phyloP scores from a whole-genome alignment of 2,888 invertebrate species.

The Cataglyphis albicans region DNA sequence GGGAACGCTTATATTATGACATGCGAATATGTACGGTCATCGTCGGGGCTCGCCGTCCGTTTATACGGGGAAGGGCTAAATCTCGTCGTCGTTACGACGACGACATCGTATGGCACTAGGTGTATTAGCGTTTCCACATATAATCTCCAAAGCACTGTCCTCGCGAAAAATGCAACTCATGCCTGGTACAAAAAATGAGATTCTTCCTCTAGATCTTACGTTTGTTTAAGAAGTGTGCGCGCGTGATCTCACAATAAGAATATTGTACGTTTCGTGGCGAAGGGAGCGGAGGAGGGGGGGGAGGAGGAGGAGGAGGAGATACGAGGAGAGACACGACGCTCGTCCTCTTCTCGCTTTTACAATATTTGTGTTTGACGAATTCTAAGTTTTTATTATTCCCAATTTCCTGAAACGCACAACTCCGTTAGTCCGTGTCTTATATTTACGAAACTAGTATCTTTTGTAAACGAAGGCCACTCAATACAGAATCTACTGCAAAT shows the following conservation, averaged over 20 bases:
- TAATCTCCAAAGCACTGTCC: slow-evolving; percentile 70
- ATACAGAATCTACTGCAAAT: slow-evolving; percentile 76
- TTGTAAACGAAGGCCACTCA: slow-evolving; percentile 79
- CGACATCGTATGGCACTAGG: slow-evolving; percentile 80
- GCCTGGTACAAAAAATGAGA: slow-evolving; percentile 54
- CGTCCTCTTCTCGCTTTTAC: slow-evolving; percentile 5
- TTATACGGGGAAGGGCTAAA: neutral
- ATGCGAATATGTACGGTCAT: slow-evolving; percentile 73
- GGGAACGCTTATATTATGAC: slow-evolving; percentile 72
- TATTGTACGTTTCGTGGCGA: slow-evolving; percentile 22
- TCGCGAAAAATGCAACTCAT: slow-evolving; percentile 61
- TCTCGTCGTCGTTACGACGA: slow-evolving; percentile 28
- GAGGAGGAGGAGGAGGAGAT: neutral
- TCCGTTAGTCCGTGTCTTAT: slow-evolving; percentile 39
- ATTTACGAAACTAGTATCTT: slow-evolving; percentile 53
- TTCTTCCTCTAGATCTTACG: slow-evolving; percentile 15
- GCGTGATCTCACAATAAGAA: slow-evolving; percentile 44
- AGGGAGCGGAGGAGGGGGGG: neutral
- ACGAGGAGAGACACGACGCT: neutral
- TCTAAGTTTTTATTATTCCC: slow-evolving; percentile 7
- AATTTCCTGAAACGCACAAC: slow-evolving; percentile 48
- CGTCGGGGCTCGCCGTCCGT: slow-evolving; percentile 59
- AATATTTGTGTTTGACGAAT: slow-evolving; percentile 1
- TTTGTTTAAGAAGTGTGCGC: slow-evolving; percentile 50
- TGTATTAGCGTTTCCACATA: slow-evolving; percentile 72